Base-by-base conservation (phyloP, 2,888 invertebrate genomes). In the Rotaria sp. region DNA sequence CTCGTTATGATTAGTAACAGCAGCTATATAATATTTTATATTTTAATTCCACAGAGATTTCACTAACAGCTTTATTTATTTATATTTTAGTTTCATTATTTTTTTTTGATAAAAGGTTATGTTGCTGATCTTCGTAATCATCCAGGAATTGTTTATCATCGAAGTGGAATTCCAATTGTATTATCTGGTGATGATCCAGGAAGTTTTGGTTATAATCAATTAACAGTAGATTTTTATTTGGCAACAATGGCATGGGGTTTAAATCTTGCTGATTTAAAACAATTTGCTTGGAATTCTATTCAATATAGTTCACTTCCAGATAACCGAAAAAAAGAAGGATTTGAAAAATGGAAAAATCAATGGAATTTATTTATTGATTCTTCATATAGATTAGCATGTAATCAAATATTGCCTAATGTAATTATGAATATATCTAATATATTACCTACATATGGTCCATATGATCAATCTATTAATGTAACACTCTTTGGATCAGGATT, bases 161-260 rank as follows among this genome's bases (percentile, higher is more conserved):
- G 88, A 26, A 80, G 55, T 30, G 89, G 88, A 24, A 85, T 88
- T 30, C 88, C 88, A 24, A 87, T 89, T 30, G 88, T 89, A 7
- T 85, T 89, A 30, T 88, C 88, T 52, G 84, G 88, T 18, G 89
- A 89, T 75, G 89, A 89, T 86, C 88, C 89, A 18, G 89, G 89
- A 18, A 88, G 87, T 52, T 88, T 89, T 85, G 89, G 89, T n/a
- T 88, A 87, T 85, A 88, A 89, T 84, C 87, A 88, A 84, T 87
- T 88, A 75, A 88, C 88, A 41, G 86, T 88, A 10, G 89, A 89
- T 84, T 89, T 88, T 88, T 89, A 89, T 86, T 86, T 87, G 38
- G 88, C 87, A 11, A 89, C 87, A 85, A 88, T 88, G 88, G 88
- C 87, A 18, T 89, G 89, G 89, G 88, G 89, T 48, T 67, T 89